These are phyloP conservation scores for Megaleporinus macrocephalus DNA, from an alignment of 2,113 vertebrate genomes.

Conservation along the genomic window DNA sequence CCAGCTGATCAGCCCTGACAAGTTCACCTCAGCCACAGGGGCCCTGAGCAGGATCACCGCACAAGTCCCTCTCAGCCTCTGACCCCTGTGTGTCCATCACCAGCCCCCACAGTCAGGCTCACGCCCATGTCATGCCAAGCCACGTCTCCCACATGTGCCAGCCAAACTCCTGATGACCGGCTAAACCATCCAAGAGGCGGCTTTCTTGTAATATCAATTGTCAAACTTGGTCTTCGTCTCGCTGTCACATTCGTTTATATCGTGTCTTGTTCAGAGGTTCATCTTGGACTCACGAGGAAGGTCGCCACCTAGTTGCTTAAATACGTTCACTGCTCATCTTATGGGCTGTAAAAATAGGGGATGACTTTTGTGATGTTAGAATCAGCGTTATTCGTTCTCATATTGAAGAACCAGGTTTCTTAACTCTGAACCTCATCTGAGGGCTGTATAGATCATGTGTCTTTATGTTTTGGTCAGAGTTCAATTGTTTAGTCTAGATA, in stretches of 20 bases:
- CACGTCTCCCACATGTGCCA: neutral
- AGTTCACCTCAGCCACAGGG: slow-evolving; percentile 26
- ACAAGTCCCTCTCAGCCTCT: neutral
- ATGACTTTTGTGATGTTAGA: no score
- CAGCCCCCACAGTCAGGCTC: neutral
- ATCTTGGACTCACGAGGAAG: neutral
- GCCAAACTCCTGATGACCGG: neutral
- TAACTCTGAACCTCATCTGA: no score
- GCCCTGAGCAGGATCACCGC: neutral
- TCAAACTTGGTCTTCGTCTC: neutral
- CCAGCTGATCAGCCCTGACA: slow-evolving; percentile 44
- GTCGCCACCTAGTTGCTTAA: neutral
- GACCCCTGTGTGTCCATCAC: neutral
- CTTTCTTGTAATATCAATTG: neutral
- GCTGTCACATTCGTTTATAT: neutral
- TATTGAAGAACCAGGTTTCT: no score
- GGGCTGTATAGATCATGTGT: no score
- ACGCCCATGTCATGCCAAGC: neutral
- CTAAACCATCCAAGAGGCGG: neutral
- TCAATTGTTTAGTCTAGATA: no score
- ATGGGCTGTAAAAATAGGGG: neutral
- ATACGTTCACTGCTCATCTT: neutral
- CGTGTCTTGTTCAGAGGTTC: neutral
- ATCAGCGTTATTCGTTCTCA: no score
- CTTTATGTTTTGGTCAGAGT: no score